Percentiles rank a stretch among this genome's conserved stretches.
These are phyloP conservation scores for Pararge aegeria DNA, from an alignment of 1,140 invertebrate genomes.

Conservation along the genomic window DNA sequence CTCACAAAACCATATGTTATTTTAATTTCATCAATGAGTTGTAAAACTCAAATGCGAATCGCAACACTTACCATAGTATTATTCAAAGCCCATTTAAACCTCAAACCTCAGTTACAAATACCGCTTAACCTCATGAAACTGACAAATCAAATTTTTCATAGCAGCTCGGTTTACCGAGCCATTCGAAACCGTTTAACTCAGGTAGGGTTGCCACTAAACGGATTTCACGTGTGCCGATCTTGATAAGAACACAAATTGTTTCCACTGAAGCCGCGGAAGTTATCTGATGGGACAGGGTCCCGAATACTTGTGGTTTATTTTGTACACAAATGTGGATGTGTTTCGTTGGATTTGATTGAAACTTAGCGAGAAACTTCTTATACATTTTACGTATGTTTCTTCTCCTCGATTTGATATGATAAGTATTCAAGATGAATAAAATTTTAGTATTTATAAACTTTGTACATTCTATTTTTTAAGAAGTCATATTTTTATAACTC, in stretches of 20 bases:
- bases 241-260: slow-evolving; percentile 67
- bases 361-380: no score
- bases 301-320: slow-evolving; percentile 50
- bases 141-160: slow-evolving; percentile 18
- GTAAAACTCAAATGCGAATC: no score
- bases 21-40: no score
- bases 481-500: no score
- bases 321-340: slow-evolving; percentile 24
- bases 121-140: background rate
- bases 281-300: slow-evolving; percentile 60
- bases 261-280: slow-evolving; percentile 52
- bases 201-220: slow-evolving; percentile 41
- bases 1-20: no score
- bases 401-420: no score
- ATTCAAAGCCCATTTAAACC: no score
- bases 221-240: slow-evolving; percentile 57
- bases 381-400: no score
- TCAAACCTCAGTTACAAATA: background rate
- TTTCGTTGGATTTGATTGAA: background rate
- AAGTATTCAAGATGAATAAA: no score
- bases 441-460: no score
- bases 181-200: slow-evolving; percentile 50
- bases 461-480: no score
- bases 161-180: slow-evolving; percentile 27
- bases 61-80: no score